Evolutionary conservation across 2,888 invertebrate species (phyloP).

Genomic region (Pinctada fucata): DNA sequence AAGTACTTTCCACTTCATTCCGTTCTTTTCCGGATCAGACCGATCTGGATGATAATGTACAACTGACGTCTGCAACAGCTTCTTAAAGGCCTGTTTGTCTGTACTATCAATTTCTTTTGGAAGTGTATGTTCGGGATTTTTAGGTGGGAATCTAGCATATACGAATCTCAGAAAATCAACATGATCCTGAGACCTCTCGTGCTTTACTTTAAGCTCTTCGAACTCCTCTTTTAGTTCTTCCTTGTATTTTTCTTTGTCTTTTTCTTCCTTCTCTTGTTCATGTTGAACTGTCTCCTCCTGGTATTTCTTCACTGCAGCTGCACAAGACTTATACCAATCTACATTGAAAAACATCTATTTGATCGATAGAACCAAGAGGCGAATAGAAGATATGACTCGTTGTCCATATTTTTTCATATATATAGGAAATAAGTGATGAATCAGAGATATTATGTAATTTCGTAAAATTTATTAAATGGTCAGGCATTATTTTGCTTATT

Average conservation of each 20-base stretch:
- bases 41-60: conserved; percentile 50
- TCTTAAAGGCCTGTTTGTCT: conserved; percentile 28
- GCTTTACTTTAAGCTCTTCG: too few species aligned
- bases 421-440: too few species aligned
- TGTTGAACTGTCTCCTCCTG: conserved; percentile 50
- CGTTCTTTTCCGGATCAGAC: conserved; percentile 33
- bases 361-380: too few species aligned
- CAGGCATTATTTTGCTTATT: too few species aligned
- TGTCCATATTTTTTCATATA: too few species aligned
- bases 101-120: not conserved
- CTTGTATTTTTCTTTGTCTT: conserved; percentile 22
- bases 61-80: conserved; percentile 39
- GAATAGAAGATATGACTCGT: too few species aligned
- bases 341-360: conserved; percentile 17
- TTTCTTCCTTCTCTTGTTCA: conserved; percentile 31
- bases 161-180: conserved; percentile 33
- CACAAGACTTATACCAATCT: conserved; percentile 60
- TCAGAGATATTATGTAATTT: too few species aligned
- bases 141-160: conserved; percentile 36
- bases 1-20: conserved; percentile 45
- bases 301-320: conserved; percentile 43
- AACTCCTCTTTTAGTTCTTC: conserved; percentile 21
- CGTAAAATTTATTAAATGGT: too few species aligned
- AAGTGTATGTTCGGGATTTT: conserved; percentile 34
- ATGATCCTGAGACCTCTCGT: not conserved